phyloP scores from a whole-genome alignment of 1,140 invertebrate genomes.

The Drosophila chauvacae region DNA sequence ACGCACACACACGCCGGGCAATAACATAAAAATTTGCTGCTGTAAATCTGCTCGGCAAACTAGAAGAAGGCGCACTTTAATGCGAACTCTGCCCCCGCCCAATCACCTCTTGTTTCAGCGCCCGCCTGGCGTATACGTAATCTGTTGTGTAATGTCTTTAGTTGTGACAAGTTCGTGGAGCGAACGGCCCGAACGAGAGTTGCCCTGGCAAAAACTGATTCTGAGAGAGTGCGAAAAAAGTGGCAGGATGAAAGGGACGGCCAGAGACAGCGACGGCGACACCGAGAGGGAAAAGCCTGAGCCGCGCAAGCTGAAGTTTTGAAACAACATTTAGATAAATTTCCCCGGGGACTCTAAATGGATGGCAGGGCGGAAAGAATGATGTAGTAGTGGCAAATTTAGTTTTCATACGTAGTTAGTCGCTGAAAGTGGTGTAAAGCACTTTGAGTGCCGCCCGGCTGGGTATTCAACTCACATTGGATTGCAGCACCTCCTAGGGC shows the following conservation, averaged over 20 bases:
- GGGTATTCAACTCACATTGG: constrained; percentile 8
- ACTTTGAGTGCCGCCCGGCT: constrained; percentile 13
- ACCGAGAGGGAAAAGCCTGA: not conserved
- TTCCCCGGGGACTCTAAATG: constrained; percentile 67
- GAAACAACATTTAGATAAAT: constrained; percentile 84
- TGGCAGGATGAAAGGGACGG: constrained; percentile 7
- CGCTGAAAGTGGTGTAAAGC: constrained; percentile 29
- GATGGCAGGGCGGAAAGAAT: constrained; percentile 43
- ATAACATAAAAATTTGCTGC: constrained; percentile 82
- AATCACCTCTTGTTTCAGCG: constrained; percentile 46
- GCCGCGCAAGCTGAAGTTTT: constrained; percentile 73
- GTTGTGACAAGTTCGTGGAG: constrained; percentile 77
- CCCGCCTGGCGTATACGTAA: constrained; percentile 62
- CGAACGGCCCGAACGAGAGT: constrained; percentile 42
- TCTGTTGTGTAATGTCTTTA: constrained; percentile 84
- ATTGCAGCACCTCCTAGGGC: constrained; percentile 1
- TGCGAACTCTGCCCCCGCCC: constrained; percentile 38
- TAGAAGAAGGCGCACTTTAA: constrained; percentile 68
- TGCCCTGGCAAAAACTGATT: constrained; percentile 67
- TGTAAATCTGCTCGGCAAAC: constrained; percentile 65
- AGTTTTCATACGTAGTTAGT: constrained; percentile 52
- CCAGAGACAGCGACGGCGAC: not conserved
- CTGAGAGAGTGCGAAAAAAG: constrained; percentile 76
- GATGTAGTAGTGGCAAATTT: constrained; percentile 53
- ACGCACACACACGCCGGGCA: constrained; percentile 38